Percentiles rank a stretch among this genome's conserved stretches.
phyloP scores from a whole-genome alignment of 2,888 invertebrate genomes.

The Hypselothyrea guttata region DNA sequence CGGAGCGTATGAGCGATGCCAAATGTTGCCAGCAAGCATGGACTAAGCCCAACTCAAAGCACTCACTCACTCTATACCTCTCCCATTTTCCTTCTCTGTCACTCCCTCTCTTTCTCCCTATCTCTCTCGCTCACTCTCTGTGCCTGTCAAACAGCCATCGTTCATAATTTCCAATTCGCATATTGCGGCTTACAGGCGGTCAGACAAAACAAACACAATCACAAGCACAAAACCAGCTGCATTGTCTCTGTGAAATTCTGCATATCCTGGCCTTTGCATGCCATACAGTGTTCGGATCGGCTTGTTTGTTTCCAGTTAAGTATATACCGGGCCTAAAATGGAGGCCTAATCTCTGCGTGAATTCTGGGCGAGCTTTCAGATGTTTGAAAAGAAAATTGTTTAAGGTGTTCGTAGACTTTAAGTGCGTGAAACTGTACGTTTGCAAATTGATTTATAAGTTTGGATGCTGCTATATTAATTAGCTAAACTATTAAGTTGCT shows the following conservation, averaged over 20 bases:
- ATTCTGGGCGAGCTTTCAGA: too few relatives aligned
- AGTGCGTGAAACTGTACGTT: constrained; percentile 1
- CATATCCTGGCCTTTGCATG: constrained; percentile 45
- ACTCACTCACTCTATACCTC: neutral
- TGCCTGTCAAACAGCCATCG: constrained; percentile 41
- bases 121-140: neutral
- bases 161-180: constrained; percentile 70
- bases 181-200: constrained; percentile 51
- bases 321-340: constrained; percentile 26
- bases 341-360: neutral
- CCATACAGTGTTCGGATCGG: constrained; percentile 33
- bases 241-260: constrained; percentile 54
- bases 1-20: constrained; percentile 66
- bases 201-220: constrained; percentile 30
- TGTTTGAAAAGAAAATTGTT: too few relatives aligned
- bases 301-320: constrained; percentile 36
- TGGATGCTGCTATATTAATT: constrained; percentile 2
- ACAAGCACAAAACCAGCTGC: constrained; percentile 22
- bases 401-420: neutral
- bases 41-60: constrained; percentile 10
- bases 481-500: constrained; percentile 3
- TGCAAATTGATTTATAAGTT: constrained; percentile 18
- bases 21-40: constrained; percentile 50
- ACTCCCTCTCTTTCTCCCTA: neutral
- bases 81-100: neutral